These are phyloP conservation scores for Sinella curviseta DNA, from an alignment of 1,140 invertebrate genomes.

Conservation along the genomic window DNA sequence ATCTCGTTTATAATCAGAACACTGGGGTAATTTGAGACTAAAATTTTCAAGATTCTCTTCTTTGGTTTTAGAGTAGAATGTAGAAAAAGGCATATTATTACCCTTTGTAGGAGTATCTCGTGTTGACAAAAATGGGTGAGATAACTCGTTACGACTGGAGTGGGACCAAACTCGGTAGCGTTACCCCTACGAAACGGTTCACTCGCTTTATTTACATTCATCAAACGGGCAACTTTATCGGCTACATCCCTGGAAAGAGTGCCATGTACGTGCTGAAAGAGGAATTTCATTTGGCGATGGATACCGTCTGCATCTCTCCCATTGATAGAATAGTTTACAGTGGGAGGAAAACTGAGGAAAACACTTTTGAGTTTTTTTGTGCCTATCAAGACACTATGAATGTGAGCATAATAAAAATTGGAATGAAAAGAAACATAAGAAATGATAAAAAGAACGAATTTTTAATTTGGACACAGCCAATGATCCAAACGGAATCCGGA, in stretches of 20 bases:
- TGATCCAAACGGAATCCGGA: slow-evolving; percentile 6
- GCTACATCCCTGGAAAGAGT: slow-evolving; percentile 37
- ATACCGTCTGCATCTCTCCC: slow-evolving; percentile 37
- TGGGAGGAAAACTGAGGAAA: slow-evolving; percentile 38
- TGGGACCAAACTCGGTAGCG: slow-evolving; percentile 12
- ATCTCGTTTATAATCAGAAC: slow-evolving; percentile 42
- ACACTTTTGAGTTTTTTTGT: slow-evolving; percentile 42
- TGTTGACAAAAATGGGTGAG: slow-evolving; percentile 35
- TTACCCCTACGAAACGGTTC: slow-evolving; percentile 33
- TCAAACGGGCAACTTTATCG: slow-evolving; percentile 32
- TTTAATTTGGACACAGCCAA: not conserved
- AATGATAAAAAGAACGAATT: not conserved
- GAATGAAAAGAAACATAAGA: not conserved
- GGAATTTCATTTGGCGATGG: slow-evolving; percentile 41
- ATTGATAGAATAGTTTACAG: slow-evolving; percentile 42
- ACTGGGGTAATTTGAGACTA: slow-evolving; percentile 32
- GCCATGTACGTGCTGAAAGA: slow-evolving; percentile 39
- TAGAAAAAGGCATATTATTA: not conserved
- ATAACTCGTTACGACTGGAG: slow-evolving; percentile 40
- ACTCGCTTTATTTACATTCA: slow-evolving; percentile 39
- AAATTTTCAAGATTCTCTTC: not conserved
- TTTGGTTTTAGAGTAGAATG: not conserved
- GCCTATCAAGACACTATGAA: slow-evolving; percentile 30
- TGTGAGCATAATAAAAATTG: too few species aligned
- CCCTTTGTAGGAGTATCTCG: slow-evolving; percentile 37